phyloP scores from a whole-genome alignment of 2,113 vertebrate species.

The Hyaena hyaena region DNA sequence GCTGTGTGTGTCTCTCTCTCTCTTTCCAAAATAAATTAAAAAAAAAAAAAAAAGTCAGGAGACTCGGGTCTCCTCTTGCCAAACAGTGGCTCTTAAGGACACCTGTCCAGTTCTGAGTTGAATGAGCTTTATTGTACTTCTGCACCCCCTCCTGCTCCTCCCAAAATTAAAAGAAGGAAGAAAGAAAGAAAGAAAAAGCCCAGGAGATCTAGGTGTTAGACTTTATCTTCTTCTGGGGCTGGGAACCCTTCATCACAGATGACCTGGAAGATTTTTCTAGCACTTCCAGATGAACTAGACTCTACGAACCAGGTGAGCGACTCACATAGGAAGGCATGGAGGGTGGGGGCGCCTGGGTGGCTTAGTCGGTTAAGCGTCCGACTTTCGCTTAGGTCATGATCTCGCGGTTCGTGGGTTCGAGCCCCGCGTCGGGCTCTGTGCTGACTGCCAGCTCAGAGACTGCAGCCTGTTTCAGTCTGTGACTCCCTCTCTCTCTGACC shows the following conservation, averaged over 20 bases:
- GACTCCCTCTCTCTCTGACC: no score
- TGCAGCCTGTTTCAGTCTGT: no score
- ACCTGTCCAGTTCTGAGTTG: background rate
- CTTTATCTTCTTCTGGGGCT: background rate
- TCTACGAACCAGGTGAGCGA: background rate
- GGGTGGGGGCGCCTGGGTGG: background rate
- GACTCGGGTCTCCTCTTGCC: background rate
- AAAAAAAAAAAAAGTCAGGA: background rate
- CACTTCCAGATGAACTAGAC: background rate
- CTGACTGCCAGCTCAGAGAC: no score
- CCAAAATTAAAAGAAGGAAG: background rate
- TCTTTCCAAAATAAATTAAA: no score
- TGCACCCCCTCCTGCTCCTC: background rate
- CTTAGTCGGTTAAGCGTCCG: no score
- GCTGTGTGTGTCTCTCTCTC: no score
- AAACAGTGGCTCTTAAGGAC: background rate
- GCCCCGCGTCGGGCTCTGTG: no score
- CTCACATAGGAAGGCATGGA: rapidly evolving
- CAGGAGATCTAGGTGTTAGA: background rate
- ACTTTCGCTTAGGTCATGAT: no score
- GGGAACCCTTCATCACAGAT: background rate
- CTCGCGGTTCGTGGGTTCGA: no score
- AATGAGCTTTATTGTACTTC: background rate
- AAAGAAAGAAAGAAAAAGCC: background rate
- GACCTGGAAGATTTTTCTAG: background rate